Conservation (phyloP, 2,888 invertebrate genomes). For the Arge pagana region DNA sequence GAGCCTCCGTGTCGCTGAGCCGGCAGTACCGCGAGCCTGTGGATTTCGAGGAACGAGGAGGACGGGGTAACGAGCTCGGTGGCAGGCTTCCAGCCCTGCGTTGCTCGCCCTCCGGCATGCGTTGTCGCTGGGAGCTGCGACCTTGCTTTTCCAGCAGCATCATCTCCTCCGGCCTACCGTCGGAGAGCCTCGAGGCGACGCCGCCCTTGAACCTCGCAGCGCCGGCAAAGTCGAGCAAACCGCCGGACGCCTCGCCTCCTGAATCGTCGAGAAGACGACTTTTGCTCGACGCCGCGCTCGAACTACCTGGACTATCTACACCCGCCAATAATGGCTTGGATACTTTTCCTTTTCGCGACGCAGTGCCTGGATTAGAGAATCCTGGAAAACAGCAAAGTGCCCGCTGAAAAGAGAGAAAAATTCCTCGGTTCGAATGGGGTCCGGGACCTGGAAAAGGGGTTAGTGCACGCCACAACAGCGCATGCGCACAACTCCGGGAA, state of each 20-base stretch:
- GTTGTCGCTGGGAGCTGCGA: conserved; percentile 75
- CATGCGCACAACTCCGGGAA: conserved; percentile 55
- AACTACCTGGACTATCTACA: conserved; percentile 60
- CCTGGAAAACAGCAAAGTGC: conserved; percentile 86
- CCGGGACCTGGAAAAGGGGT: conserved; percentile 53
- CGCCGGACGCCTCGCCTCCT: conserved; percentile 43
- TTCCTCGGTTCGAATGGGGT: conserved; percentile 54
- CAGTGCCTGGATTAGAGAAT: conserved; percentile 76
- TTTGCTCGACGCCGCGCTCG: conserved; percentile 55
- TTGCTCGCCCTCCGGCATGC: conserved; percentile 62
- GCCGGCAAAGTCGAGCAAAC: conserved; percentile 55
- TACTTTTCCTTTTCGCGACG: conserved; percentile 77
- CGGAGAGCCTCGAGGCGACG: conserved; percentile 48
- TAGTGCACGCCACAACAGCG: conserved; percentile 61
- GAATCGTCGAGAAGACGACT: conserved; percentile 54
- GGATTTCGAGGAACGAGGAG: conserved; percentile 64
- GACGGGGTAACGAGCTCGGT: conserved; percentile 74
- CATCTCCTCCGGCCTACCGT: conserved; percentile 70
- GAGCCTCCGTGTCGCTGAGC: conserved; percentile 51
- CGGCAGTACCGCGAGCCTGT: conserved; percentile 51
- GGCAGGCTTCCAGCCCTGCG: conserved; percentile 65
- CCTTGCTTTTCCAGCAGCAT: conserved; percentile 78
- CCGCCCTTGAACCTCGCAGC: conserved; percentile 45
- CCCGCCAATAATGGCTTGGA: conserved; percentile 75
- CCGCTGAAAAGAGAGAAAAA: conserved; percentile 72